A percentile compares a stretch with the other conserved stretches of the same genome.
phyloP scores from a whole-genome alignment of 2,888 invertebrate genomes.

The Ochlodes sylvanus region DNA sequence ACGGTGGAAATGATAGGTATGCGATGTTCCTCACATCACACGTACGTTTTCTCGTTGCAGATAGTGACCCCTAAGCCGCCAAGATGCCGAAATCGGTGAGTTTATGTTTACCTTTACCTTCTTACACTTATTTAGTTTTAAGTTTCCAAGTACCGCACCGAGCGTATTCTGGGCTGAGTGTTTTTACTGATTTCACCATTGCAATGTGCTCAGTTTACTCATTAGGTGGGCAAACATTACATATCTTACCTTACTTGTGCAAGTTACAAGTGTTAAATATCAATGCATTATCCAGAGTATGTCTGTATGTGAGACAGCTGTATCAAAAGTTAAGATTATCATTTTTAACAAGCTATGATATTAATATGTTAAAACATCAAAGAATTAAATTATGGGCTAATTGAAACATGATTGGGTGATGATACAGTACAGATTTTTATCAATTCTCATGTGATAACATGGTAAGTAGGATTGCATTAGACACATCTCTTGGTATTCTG shows the following conservation, averaged over 20 bases:
- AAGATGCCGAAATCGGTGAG: constrained; percentile 88
- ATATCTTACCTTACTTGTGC: constrained; percentile 41
- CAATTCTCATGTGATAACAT: constrained; percentile 38
- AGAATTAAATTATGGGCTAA: constrained; percentile 50
- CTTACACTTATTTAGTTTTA: constrained; percentile 29
- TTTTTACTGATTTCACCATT: constrained; percentile 74
- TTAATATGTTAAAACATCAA: constrained; percentile 52
- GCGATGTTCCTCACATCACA: constrained; percentile 58
- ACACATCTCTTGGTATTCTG: too few relatives aligned
- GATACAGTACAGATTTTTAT: constrained; percentile 38
- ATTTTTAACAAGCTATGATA: constrained; percentile 45
- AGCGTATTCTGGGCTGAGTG: constrained; percentile 53
- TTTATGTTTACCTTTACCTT: constrained; percentile 48
- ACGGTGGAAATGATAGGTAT: constrained; percentile 54
- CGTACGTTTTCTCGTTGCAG: constrained; percentile 70
- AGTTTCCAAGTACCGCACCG: constrained; percentile 32
- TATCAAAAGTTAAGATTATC: constrained; percentile 54
- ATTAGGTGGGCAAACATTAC: constrained; percentile 54
- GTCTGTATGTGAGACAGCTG: constrained; percentile 39
- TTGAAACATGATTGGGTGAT: constrained; percentile 50
- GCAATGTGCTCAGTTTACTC: constrained; percentile 68
- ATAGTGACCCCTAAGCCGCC: constrained; percentile 80
- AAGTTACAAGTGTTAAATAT: constrained; percentile 33
- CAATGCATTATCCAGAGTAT: constrained; percentile 2
- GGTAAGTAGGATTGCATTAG: background rate